Evolutionary conservation across 1,140 invertebrate species (phyloP).

Genomic region (Drosophila setifemur): DNA sequence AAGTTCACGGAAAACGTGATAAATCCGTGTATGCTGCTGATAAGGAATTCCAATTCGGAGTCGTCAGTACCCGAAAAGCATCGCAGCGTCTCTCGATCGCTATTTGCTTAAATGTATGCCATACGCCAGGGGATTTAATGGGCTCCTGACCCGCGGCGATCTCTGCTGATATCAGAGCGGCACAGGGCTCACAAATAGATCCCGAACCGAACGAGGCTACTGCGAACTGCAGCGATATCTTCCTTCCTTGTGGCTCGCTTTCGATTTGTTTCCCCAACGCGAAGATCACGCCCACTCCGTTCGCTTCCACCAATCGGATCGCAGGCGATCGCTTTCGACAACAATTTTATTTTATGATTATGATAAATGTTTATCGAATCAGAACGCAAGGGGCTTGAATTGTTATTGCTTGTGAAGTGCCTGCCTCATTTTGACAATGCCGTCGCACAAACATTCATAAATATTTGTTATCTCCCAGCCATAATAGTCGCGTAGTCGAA

Average conservation of each 20-base stretch:
- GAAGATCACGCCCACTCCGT: constrained; percentile 58
- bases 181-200: constrained; percentile 25
- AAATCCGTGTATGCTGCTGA: constrained; percentile 67
- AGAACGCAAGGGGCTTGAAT: constrained; percentile 65
- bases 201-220: background rate
- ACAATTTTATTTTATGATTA: constrained; percentile 77
- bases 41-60: constrained; percentile 30
- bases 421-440: constrained; percentile 71
- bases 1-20: constrained; percentile 82
- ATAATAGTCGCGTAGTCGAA: constrained; percentile 65
- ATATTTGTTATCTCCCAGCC: constrained; percentile 73
- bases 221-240: constrained; percentile 32
- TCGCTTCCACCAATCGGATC: constrained; percentile 65
- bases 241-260: constrained; percentile 17
- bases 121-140: constrained; percentile 34
- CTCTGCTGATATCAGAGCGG: constrained; percentile 65
- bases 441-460: constrained; percentile 62
- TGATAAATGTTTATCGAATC: constrained; percentile 82
- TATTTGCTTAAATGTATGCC: constrained; percentile 39
- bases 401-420: constrained; percentile 26
- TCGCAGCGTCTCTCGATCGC: constrained; percentile 16
- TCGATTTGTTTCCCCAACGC: constrained; percentile 18
- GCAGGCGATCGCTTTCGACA: constrained; percentile 61
- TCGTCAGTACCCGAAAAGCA: constrained; percentile 25
- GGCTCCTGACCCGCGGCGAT: constrained; percentile 61